Percentiles rank a stretch among this genome's conserved stretches.
These are phyloP conservation scores for Orchestes rusci DNA, from an alignment of 2,888 invertebrate genomes.

Conservation along the genomic window DNA sequence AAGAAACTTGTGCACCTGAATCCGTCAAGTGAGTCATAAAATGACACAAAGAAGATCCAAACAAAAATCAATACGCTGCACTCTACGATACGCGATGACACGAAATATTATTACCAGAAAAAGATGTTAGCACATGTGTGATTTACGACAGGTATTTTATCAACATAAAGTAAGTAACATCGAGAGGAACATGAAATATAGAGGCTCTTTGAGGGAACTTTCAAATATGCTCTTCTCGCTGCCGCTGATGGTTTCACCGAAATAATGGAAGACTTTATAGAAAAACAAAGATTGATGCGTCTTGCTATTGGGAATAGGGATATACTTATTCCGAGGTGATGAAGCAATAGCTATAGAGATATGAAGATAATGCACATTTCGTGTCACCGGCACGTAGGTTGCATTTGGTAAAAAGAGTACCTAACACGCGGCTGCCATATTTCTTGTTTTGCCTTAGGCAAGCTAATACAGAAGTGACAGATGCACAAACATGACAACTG, in stretches of 20 bases:
- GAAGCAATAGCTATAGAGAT: too few relatives aligned
- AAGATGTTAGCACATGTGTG: slow-evolving; percentile 22
- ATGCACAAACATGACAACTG: slow-evolving; percentile 33
- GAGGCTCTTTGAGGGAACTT: slow-evolving; percentile 21
- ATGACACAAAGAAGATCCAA: too few relatives aligned
- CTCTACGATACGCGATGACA: slow-evolving; percentile 14
- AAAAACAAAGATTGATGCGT: slow-evolving; percentile 20
- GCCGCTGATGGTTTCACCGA: slow-evolving; percentile 22
- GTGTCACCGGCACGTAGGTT: too few relatives aligned
- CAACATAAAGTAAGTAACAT: slow-evolving; percentile 24
- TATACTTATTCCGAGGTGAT: too few relatives aligned
- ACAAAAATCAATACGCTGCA: slow-evolving; percentile 19
- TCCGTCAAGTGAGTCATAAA: too few relatives aligned
- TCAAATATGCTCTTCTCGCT: slow-evolving; percentile 23
- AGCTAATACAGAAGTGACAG: slow-evolving; percentile 25
- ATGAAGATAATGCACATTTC: too few relatives aligned
- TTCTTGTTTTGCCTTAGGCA: slow-evolving; percentile 21
- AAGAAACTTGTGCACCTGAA: too few relatives aligned
- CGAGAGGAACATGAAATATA: slow-evolving; percentile 26
- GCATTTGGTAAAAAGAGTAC: slow-evolving; percentile 12
- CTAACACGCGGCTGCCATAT: slow-evolving; percentile 21
- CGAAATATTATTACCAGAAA: slow-evolving; percentile 23
- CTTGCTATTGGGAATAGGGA: too few relatives aligned
- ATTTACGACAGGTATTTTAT: slow-evolving; percentile 25
- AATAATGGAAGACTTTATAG: slow-evolving; percentile 22